phyloP scores from a whole-genome alignment of 2,797 vertebrate species.

The Mycteria americana region DNA sequence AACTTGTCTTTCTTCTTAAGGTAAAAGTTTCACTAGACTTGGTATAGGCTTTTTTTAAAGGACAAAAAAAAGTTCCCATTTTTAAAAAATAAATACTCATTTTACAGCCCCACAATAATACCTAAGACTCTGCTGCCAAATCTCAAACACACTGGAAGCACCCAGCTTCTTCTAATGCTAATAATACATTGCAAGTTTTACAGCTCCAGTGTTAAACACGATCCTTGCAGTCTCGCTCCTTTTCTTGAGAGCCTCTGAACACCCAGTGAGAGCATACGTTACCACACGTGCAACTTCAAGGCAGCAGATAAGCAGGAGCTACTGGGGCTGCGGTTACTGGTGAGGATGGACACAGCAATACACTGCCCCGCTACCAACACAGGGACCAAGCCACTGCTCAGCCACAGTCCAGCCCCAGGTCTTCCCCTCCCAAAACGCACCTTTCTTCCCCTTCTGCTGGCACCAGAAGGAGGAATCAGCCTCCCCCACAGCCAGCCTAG shows the following conservation, averaged over 20 bases:
- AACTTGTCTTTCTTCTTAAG: not conserved
- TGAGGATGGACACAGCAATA: not conserved
- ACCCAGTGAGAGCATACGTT: fast-evolving
- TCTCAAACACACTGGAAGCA: not conserved
- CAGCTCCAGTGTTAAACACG: not conserved
- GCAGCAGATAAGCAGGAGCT: not conserved
- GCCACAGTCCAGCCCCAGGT: not conserved
- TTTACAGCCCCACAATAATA: not conserved
- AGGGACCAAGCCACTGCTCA: not conserved
- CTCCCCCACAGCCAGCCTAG: not conserved
- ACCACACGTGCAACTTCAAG: not conserved
- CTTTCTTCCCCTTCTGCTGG: not conserved
- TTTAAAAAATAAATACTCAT: not conserved
- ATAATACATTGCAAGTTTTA: not conserved
- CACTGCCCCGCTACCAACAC: fast-evolving
- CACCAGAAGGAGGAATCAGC: not conserved
- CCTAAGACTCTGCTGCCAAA: not conserved
- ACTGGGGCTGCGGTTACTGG: not conserved
- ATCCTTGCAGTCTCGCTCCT: not conserved
- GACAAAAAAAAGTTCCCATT: not conserved
- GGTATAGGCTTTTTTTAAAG: not conserved
- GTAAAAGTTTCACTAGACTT: not conserved
- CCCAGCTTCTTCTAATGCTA: not conserved
- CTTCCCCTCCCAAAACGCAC: not conserved
- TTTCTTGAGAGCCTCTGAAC: not conserved